Evolutionary conservation across 1,140 invertebrate species (phyloP), one percentile per base, ranked within the genome.

Genomic region (Andrena cerasifolii): DNA sequence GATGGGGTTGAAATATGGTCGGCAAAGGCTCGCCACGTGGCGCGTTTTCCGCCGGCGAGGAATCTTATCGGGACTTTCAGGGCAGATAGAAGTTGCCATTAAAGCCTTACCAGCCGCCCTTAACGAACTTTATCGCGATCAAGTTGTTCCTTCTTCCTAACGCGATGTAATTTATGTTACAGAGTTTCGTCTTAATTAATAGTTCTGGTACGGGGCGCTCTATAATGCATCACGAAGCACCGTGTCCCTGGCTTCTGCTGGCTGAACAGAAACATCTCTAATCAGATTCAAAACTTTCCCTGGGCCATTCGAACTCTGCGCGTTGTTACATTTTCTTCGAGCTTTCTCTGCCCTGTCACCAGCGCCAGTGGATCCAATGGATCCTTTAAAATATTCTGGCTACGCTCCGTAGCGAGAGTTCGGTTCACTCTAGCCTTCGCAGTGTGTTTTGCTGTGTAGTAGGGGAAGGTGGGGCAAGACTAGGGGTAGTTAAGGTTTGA

Each of bases 101-200:
- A 74, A 65, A 74, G 63, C 47, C 31, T 63, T 74, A 36, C 61
- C 40, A 49, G 47, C 14, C 47, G 18, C 21, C 14, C 26, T 53
- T 74, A 65, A 74, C 31, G 47, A 74, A 65, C 59, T 74, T 74
- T 74, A 74, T 74, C 71, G 47, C 61, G 59, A 74, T 24, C 45
- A 74, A 74, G 47, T 53, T 53, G 71, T 43, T 74, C 47, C 33
- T 36, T 28, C 47, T 73, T 40, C 33, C 59, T 14, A 51, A 40
- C 45, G 45, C 24, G 59, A 53, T 73, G 65, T 61, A 73, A 73
- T 73, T 73, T 73, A 73, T 49, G 47, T 73, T 73, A 63, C 71
- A 65, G 51, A n/a, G n/a, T 74, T 33, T 63, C 18, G 43, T 74
- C 24, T 65, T 61, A 33, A 65, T 54, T 53, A 74, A 74, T 36